Evolutionary conservation across 2,797 vertebrate species (phyloP).

Genomic region (Caiman crocodilus): DNA sequence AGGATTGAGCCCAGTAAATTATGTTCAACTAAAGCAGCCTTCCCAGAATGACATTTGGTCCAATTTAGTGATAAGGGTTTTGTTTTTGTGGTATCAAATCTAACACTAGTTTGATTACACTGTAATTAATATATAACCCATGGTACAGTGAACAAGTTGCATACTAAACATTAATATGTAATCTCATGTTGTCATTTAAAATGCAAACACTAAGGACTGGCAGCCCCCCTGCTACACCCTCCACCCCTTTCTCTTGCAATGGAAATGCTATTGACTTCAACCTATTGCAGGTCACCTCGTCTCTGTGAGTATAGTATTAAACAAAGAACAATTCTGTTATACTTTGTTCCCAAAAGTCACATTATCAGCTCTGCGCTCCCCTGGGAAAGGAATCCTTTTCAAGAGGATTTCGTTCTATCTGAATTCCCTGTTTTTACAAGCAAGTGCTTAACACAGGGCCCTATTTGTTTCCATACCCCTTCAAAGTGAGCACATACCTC

Average conservation of each 20-base stretch:
- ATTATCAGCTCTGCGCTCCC: too few relatives aligned
- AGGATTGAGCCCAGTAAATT: neutral
- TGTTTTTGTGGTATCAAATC: neutral
- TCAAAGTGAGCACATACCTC: neutral
- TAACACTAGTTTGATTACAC: accelerated
- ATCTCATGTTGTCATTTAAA: accelerated
- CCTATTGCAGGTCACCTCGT: neutral
- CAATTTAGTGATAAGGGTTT: neutral
- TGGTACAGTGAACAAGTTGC: neutral
- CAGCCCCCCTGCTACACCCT: neutral
- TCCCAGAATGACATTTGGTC: neutral
- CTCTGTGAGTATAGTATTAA: neutral
- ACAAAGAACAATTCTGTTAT: neutral
- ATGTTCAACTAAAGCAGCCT: neutral
- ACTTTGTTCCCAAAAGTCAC: too few relatives aligned
- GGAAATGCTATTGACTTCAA: neutral
- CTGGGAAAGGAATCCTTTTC: neutral
- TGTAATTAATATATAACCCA: neutral
- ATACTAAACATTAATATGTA: accelerated
- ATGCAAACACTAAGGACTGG: accelerated
- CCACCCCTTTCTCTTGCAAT: neutral
- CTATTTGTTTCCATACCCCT: neutral
- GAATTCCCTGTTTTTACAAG: neutral
- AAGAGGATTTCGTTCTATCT: neutral
- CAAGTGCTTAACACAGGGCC: neutral